Conservation (phyloP, 2,888 invertebrate genomes). For the Eupithecia vulgata region DNA sequence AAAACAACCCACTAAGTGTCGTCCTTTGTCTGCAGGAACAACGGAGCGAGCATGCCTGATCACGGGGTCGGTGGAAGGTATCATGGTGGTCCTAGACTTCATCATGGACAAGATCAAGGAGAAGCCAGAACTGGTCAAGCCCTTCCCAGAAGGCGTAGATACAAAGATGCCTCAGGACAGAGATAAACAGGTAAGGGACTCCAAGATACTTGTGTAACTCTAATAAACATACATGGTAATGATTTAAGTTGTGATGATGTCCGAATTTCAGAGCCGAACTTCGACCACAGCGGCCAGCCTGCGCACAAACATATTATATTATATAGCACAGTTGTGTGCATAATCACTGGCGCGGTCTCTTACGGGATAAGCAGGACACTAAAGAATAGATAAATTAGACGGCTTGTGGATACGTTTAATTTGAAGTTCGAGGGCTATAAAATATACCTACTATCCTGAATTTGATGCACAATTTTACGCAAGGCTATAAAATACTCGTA, state of each 20-base stretch:
- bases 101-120: slow-evolving; percentile 98
- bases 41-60: slow-evolving; percentile 97
- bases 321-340: not conserved
- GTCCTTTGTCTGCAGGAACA: slow-evolving; percentile 86
- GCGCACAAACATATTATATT: not conserved
- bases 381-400: not conserved
- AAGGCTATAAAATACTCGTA: too few relatives aligned
- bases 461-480: too few relatives aligned
- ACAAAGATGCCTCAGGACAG: slow-evolving; percentile 93
- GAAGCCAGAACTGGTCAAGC: slow-evolving; percentile 94
- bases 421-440: too few relatives aligned
- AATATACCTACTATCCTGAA: too few relatives aligned
- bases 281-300: not conserved
- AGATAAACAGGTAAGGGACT: slow-evolving; percentile 88
- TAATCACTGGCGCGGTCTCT: not conserved
- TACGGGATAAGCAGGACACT: not conserved
- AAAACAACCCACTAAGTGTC: not conserved
- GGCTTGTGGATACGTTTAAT: not conserved
- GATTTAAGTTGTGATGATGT: not conserved
- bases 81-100: slow-evolving; percentile 95
- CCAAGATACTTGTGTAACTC: too few relatives aligned
- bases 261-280: not conserved
- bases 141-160: slow-evolving; percentile 91
- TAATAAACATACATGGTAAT: not conserved
- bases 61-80: slow-evolving; percentile 95